Evolutionary conservation across 2,113 vertebrate species (phyloP).

Genomic region (Rhagologus leucostigma): DNA sequence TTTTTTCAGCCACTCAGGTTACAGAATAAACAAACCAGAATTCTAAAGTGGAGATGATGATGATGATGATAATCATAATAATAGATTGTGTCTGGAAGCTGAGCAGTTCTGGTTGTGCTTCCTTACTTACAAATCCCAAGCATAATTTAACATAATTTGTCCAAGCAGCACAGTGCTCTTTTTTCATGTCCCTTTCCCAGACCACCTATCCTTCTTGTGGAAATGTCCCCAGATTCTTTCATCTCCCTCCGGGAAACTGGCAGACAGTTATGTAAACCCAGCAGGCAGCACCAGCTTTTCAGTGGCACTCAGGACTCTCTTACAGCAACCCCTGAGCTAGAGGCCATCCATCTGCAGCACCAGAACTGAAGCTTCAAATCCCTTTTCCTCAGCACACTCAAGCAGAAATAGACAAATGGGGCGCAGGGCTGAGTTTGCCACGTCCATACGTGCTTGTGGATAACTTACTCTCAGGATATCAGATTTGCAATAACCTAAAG

Average conservation of each 20-base stretch:
- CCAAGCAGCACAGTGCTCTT: not conserved
- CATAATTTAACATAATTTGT: not conserved
- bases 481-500: slow-evolving; percentile 16
- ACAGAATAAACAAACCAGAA: not conserved
- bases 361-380: not conserved
- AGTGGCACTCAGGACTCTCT: not conserved
- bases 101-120: not conserved
- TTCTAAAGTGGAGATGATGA: not conserved
- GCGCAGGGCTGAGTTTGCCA: not conserved
- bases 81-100: not conserved
- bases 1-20: not conserved
- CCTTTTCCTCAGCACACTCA: not conserved
- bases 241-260: not conserved
- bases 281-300: not conserved
- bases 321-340: not conserved
- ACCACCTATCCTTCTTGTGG: not conserved
- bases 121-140: not conserved
- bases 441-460: not conserved
- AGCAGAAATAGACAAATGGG: not conserved
- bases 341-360: not conserved
- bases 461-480: not conserved
- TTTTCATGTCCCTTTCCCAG: not conserved
- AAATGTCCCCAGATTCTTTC: not conserved
- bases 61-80: not conserved
- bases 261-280: not conserved